A percentile compares a stretch with the other conserved stretches of the same genome.
These are phyloP conservation scores for Imbricaverruca yamaguchii DNA, from an alignment of 2,888 invertebrate species.

Conservation along the genomic window DNA sequence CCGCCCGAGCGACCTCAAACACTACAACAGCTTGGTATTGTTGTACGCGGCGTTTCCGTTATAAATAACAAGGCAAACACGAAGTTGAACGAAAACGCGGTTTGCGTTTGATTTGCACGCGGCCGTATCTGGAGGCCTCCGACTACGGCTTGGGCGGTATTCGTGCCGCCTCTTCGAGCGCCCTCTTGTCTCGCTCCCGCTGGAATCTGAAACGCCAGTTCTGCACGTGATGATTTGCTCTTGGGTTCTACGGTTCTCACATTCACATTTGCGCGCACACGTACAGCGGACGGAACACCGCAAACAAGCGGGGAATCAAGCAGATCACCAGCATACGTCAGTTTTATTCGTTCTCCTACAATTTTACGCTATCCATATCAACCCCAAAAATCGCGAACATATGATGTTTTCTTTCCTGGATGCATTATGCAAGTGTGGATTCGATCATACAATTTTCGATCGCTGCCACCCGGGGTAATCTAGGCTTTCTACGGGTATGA, in stretches of 20 bases:
- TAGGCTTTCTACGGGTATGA: too few species aligned
- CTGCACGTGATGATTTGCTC: not conserved
- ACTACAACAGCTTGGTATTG: not conserved
- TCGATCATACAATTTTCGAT: too few species aligned
- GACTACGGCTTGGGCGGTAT: not conserved
- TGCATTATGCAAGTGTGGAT: too few species aligned
- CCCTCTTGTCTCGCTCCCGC: not conserved
- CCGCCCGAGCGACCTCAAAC: not conserved
- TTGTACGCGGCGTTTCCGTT: not conserved
- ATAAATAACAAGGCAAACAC: constrained; percentile 6
- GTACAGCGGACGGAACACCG: not conserved
- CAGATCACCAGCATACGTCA: not conserved
- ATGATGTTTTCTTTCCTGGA: too few species aligned
- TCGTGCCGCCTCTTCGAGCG: not conserved
- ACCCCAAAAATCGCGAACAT: too few species aligned
- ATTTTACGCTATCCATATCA: too few species aligned
- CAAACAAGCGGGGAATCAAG: not conserved
- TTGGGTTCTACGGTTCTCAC: not conserved
- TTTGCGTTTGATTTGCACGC: not conserved
- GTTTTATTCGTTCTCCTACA: not conserved
- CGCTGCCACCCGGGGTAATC: too few species aligned
- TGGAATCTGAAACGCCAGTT: not conserved
- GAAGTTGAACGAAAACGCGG: not conserved
- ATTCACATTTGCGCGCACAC: not conserved
- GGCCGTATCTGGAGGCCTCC: not conserved